phyloP scores from a whole-genome alignment of 2,113 vertebrate species.

The Spea bombifrons region DNA sequence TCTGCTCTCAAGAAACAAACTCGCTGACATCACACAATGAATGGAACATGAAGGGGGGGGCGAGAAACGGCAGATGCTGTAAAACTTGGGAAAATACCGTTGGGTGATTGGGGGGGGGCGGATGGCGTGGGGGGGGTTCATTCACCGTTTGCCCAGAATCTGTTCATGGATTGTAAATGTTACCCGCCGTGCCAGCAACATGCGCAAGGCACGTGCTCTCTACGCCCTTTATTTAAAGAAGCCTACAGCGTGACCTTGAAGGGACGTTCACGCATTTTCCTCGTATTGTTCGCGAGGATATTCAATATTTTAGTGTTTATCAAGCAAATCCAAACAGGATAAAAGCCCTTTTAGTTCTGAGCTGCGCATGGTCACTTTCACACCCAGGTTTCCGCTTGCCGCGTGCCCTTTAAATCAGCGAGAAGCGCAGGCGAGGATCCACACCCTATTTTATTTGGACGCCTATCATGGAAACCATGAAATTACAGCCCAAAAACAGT shows the following conservation, averaged over 20 bases:
- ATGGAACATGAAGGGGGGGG: constrained; percentile 39
- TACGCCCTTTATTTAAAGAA: too few species aligned
- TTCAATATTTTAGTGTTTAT: too few species aligned
- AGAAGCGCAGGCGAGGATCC: neutral
- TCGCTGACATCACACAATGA: constrained; percentile 51
- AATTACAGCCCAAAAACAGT: too few species aligned
- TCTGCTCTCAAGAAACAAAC: constrained; percentile 45
- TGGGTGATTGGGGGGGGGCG: neutral
- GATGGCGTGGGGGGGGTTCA: neutral
- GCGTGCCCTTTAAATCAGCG: neutral
- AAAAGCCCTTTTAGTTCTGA: too few species aligned
- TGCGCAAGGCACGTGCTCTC: too few species aligned
- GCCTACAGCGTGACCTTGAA: too few species aligned
- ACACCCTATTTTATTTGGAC: neutral
- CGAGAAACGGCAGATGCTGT: neutral
- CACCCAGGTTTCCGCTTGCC: neutral
- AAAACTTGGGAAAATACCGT: neutral
- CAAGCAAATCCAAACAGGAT: too few species aligned
- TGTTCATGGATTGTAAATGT: neutral
- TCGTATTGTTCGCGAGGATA: too few species aligned
- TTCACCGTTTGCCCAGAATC: neutral
- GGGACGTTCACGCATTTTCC: too few species aligned
- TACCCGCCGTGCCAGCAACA: too few species aligned
- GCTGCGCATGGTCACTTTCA: too few species aligned
- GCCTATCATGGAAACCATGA: neutral